Evolutionary conservation across 2,797 vertebrate genomes (phyloP).

Genomic region (Ctenochaetus hawaiiensis): DNA sequence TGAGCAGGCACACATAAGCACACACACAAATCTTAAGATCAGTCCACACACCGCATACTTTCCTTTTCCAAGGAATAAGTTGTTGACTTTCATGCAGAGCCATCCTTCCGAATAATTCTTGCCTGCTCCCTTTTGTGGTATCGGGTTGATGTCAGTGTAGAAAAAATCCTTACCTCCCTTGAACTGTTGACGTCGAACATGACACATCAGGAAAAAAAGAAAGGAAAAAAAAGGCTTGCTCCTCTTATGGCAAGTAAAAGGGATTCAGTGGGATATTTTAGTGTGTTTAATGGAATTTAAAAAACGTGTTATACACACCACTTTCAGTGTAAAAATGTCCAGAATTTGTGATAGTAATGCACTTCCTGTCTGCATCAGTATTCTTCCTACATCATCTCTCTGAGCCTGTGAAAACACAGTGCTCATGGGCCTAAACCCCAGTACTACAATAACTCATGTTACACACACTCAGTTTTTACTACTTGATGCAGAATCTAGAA

Average conservation of each 20-base stretch:
- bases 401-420: slow-evolving; percentile 1
- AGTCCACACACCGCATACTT: slow-evolving; percentile 7
- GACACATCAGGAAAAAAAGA: too few species aligned
- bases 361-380: slow-evolving; percentile 24
- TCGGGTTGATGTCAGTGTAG: slow-evolving; percentile 53
- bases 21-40: slow-evolving; percentile 4
- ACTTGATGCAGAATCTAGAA: background rate
- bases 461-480: background rate
- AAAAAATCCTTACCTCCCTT: slow-evolving; percentile 29
- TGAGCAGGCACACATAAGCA: background rate
- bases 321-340: too few species aligned
- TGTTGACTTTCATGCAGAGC: slow-evolving; percentile 54
- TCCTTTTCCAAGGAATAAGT: slow-evolving; percentile 39
- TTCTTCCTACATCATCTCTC: slow-evolving; percentile 18
- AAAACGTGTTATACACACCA: too few species aligned
- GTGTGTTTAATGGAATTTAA: too few species aligned
- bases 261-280: too few species aligned
- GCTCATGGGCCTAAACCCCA: background rate
- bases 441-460: slow-evolving; percentile 7
- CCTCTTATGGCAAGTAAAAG: too few species aligned
- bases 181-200: background rate
- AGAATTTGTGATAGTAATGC: background rate
- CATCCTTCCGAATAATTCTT: slow-evolving; percentile 36
- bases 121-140: slow-evolving; percentile 44
- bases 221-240: too few species aligned